These are phyloP conservation scores for Sciurus niger DNA, from an alignment of 2,113 vertebrate species.

Conservation along the genomic window DNA sequence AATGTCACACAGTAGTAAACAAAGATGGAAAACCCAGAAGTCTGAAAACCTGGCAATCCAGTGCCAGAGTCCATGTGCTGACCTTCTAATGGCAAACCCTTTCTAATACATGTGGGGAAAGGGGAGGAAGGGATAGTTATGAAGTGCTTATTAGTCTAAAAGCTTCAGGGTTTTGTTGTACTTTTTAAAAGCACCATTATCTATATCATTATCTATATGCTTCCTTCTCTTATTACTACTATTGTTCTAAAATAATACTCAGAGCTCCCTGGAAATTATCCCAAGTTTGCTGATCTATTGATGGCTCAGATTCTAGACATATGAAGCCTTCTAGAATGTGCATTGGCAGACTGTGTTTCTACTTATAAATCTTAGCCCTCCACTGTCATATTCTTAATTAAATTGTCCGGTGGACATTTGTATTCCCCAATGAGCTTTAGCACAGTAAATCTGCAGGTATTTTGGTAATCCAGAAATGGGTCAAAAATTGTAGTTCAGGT, in stretches of 20 bases:
- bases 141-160: background rate
- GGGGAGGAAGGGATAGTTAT: background rate
- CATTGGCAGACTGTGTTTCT: background rate
- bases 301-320: background rate
- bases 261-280: background rate
- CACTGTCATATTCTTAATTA: background rate
- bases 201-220: background rate
- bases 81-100: fast-evolving
- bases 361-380: background rate
- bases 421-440: background rate
- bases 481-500: background rate
- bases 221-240: background rate
- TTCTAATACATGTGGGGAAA: background rate
- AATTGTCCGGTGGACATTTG: background rate
- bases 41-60: too few species aligned
- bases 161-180: background rate
- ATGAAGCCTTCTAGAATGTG: background rate
- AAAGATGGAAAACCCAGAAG: background rate
- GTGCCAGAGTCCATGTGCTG: background rate
- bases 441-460: background rate
- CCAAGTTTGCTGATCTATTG: background rate
- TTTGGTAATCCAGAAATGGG: background rate
- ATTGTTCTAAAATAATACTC: background rate
- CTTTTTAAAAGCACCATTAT: background rate
- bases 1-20: background rate